Conservation (phyloP, 2,113 vertebrate genomes). For the Aviceda subcristata region DNA sequence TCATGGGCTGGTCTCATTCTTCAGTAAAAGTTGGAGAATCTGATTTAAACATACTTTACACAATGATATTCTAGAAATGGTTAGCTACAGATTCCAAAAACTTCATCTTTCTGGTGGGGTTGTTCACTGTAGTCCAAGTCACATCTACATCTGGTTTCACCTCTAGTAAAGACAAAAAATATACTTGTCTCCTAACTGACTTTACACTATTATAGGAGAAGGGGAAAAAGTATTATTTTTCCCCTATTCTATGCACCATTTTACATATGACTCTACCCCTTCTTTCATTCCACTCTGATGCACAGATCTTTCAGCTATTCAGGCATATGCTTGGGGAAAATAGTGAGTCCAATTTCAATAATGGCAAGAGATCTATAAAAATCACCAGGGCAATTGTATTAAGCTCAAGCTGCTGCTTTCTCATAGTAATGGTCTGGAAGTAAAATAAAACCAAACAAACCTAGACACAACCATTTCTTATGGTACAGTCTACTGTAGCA, state of each 20-base stretch:
- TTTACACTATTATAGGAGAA: not conserved
- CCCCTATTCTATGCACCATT: not conserved
- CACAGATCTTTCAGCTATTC: not conserved
- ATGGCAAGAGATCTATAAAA: constrained; percentile 25
- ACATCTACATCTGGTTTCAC: not conserved
- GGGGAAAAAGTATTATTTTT: not conserved
- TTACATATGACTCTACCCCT: not conserved
- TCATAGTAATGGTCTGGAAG: constrained; percentile 27
- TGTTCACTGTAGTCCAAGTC: not conserved
- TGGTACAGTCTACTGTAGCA: not conserved
- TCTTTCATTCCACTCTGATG: not conserved
- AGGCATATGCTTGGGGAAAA: not conserved
- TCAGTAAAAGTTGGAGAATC: not conserved
- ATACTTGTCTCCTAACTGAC: not conserved
- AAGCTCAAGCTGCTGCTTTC: not conserved
- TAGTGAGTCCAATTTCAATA: not conserved
- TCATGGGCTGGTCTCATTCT: not conserved
- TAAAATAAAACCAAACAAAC: constrained; percentile 28
- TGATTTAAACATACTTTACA: not conserved
- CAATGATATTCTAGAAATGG: not conserved
- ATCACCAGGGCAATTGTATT: not conserved
- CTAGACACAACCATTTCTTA: not conserved
- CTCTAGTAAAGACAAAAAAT: not conserved
- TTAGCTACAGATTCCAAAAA: not conserved
- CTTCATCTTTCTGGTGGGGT: not conserved